Base-by-base conservation (phyloP, 2,113 vertebrate species). In the Myodes glareolus region DNA sequence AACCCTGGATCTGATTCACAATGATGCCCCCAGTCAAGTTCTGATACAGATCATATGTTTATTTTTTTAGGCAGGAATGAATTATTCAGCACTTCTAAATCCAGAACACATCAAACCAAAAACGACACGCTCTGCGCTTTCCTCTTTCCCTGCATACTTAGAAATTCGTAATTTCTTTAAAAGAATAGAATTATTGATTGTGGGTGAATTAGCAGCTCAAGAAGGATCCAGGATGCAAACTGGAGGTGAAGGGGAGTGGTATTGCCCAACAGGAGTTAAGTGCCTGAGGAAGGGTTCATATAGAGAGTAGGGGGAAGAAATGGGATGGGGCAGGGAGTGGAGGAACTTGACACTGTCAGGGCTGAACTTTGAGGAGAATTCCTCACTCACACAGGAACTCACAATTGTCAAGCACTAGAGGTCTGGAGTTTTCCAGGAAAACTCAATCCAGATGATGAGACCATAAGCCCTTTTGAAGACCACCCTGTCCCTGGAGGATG, bases 11-110 rank as follows among this genome's bases (percentile, higher is more conserved):
- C 58, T 1, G 5, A 93, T 47, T 95, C 89, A 29, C 19, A 72
- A 70, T 9, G 10, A 94, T 97, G 86, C 82, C 50, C 50, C 25
- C 19, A 87, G 81, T 77, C 90, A 76, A 85, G 50, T 82, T 65
- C 93, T 77, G 89, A 90, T 72, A 85, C 87, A 93, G 95, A 97
- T 91, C 36, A 78, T 92, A 96, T 86, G 76, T 94, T 96, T 97
- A 96, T 90, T 96, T 97, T 97, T 97, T 97, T 94, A 96, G 96
- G 94, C 91, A 90, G 93, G 84, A 96, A 96, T 97, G 96, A 97
- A 97, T 98, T 97, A 97, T 97, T 98, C 95, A 97, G 96, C 94
- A 97, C 87, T 97, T 97, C 96, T 97, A 97, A 98, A 97, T 97
- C 93, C 89, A 97, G 98, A 96, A 94, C 82, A 72, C 96, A 94